Evolutionary conservation across 1,140 invertebrate genomes (phyloP).

Genomic region (Apolygus lucorum): DNA sequence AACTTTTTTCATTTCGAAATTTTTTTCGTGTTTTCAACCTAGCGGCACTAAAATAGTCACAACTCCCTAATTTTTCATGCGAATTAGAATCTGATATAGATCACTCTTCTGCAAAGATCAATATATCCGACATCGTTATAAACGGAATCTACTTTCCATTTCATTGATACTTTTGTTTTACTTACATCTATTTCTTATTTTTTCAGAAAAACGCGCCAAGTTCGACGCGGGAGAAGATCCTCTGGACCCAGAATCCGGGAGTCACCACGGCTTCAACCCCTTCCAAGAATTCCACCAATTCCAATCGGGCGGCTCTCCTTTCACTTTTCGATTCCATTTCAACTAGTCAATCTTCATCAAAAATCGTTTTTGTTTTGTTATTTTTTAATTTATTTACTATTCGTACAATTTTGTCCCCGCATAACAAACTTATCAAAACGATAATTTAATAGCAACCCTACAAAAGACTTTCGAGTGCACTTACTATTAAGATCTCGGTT

Average conservation of each 20-base stretch:
- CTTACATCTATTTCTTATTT: slow-evolving; percentile 25
- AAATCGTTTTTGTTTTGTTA: no score
- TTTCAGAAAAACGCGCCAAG: slow-evolving; percentile 76
- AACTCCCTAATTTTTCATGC: no score
- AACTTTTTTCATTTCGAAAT: no score
- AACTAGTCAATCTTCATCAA: slow-evolving; percentile 44
- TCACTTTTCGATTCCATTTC: slow-evolving; percentile 96
- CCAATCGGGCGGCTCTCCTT: slow-evolving; percentile 59
- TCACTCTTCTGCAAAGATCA: no score
- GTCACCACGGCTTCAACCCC: slow-evolving; percentile 63
- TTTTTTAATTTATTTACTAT: not conserved
- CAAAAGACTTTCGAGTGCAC: slow-evolving; percentile 8
- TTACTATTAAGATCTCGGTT: slow-evolving; percentile 4
- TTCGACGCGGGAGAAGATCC: slow-evolving; percentile 96
- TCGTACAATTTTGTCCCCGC: not conserved
- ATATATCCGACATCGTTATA: no score
- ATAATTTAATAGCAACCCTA: not conserved
- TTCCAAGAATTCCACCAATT: slow-evolving; percentile 77
- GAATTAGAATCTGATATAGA: no score
- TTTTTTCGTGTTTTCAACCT: no score
- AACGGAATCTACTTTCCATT: no score
- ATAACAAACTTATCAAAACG: not conserved
- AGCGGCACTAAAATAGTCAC: no score
- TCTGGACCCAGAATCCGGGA: slow-evolving; percentile 81
- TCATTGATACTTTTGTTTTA: no score